Base-by-base conservation (phyloP, 2,113 vertebrate genomes). In the Hippocampus abdominalis region DNA sequence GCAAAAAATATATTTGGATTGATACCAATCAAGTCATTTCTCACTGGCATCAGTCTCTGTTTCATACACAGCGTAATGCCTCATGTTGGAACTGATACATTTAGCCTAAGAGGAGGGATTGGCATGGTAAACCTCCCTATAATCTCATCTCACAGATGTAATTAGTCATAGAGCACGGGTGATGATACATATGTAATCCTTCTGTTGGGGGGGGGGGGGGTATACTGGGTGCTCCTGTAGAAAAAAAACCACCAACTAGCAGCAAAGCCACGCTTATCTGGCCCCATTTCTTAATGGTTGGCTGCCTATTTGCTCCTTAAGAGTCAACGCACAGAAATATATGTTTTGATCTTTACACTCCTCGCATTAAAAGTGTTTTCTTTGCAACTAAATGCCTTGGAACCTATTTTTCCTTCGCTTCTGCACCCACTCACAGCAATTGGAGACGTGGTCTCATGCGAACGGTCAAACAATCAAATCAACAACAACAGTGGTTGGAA, bases 91-190 rank as follows among this genome's bases (percentile, higher is more conserved):
- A 84, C 53, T 51, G 82, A 85, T 79, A 83, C 89, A 88, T 79
- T 86, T 83, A 78, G 85, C 88, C 88, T 82, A 81, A 87, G 85
- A 88, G 87, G 84, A 87, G 83, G 88, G 88, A 85, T 89, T 67
- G 84, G 75, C 82, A 88, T 84, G 86, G 87, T 89, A 89, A 90
- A 89, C 86, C 88, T 85, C 87, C 83, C 75, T 66, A 84, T 91
- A 91, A 91, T 92, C 91, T 90, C 89, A 88, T 91, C 91, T 90
- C 89, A 89, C 89, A 90, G 89, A 90, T 90, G 88, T 91, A 91
- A 91, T 91, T 91, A 91, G 90, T 92, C 89, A 90, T 88, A 91
- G 86, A 87, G 90, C 84, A 90, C 75, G 84, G 86, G 81, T 89
- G 86, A 90, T 88, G 87, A 90, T 87, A 89, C 90, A 90, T 88